These are phyloP conservation scores for Cotesia vestalis DNA, from an alignment of 1,140 invertebrate species.

Conservation along the genomic window DNA sequence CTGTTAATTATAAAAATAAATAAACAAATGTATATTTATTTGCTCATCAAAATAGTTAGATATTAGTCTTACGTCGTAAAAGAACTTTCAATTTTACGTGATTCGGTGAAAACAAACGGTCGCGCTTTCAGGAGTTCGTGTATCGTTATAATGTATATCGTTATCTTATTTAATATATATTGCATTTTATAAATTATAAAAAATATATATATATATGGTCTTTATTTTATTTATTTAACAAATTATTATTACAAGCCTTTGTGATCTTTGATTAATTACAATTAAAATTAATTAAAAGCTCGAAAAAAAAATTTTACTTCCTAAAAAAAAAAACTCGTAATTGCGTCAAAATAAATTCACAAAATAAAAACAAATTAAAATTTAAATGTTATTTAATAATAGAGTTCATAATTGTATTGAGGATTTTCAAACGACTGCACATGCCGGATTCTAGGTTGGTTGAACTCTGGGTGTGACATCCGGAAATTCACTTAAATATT, in stretches of 20 bases:
- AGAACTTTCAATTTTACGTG: slow-evolving; percentile 36
- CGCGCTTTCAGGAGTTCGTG: slow-evolving; percentile 36
- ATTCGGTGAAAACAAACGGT: slow-evolving; percentile 32
- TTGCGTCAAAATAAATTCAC: neutral
- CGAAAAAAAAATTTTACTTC: no score
- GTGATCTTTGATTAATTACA: no score
- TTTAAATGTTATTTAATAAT: neutral
- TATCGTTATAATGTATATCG: slow-evolving; percentile 5
- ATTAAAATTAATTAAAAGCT: neutral
- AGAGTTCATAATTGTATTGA: slow-evolving; percentile 20
- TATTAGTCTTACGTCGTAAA: slow-evolving; percentile 33
- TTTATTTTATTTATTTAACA: slow-evolving; percentile 6
- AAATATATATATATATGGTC: slow-evolving; percentile 4
- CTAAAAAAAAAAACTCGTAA: no score
- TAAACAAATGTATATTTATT: neutral
- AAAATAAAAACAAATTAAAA: neutral
- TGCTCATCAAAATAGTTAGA: neutral
- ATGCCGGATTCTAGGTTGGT: slow-evolving; percentile 32
- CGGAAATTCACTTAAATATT: slow-evolving; percentile 26
- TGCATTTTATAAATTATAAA: neutral
- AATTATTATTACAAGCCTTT: neutral
- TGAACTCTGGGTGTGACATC: slow-evolving; percentile 37
- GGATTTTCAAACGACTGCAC: slow-evolving; percentile 37
- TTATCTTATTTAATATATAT: slow-evolving; percentile 4
- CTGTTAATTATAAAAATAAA: neutral